These are phyloP conservation scores for Myxocyprinus asiaticus DNA, from an alignment of 2,113 vertebrate genomes.

Conservation along the genomic window DNA sequence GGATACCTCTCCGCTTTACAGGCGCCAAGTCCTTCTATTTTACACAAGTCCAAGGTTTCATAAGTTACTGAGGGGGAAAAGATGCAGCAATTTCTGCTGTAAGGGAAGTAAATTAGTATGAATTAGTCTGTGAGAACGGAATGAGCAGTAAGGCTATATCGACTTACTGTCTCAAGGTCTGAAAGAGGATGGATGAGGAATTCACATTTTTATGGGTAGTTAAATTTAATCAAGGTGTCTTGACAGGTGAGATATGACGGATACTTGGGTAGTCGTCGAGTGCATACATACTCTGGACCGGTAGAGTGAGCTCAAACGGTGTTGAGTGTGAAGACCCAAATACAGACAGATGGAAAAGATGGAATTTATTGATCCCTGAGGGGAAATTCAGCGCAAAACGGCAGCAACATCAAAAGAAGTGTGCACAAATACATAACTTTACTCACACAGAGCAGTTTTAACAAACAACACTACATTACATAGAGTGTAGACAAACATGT, in stretches of 20 bases:
- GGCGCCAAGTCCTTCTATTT: not conserved
- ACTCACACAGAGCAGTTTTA: not conserved
- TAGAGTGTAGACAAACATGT: too few species aligned
- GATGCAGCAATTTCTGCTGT: not conserved
- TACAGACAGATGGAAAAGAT: not conserved
- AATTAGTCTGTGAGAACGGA: conserved; percentile 13
- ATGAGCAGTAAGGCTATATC: not conserved
- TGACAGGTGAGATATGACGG: too few species aligned
- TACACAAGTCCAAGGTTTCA: not conserved
- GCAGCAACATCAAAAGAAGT: conserved; percentile 10
- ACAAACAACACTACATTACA: conserved; percentile 2
- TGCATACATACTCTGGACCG: too few species aligned
- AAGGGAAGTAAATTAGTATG: conserved; percentile 12
- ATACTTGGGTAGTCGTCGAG: not conserved
- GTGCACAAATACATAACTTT: not conserved
- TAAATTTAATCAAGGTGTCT: conserved; percentile 16
- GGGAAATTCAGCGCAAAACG: conserved; percentile 6
- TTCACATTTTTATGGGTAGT: not conserved
- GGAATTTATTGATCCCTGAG: too few species aligned
- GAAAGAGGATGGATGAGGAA: conserved; percentile 26
- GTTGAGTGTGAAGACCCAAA: not conserved
- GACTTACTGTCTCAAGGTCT: conserved; percentile 21
- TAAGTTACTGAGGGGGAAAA: not conserved
- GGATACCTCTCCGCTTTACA: conserved; percentile 21
- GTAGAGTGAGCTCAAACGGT: not conserved